A percentile compares a stretch with the other conserved stretches of the same genome.
Evolutionary conservation across 2,797 vertebrate species (phyloP).

Genomic region (Eremophila alpestris): DNA sequence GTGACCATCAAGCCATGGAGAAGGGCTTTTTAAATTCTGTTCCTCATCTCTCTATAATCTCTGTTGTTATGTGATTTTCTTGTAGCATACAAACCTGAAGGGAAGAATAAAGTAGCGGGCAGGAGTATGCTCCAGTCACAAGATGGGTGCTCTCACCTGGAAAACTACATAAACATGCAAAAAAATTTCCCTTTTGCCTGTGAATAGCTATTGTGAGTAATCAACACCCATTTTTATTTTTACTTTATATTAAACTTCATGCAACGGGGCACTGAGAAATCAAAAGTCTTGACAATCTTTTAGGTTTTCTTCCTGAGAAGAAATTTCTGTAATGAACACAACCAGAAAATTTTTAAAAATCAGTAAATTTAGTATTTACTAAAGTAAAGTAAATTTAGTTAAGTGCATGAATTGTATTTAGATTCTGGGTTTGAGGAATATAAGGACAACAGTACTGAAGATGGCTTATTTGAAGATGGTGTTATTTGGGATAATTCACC

Average conservation of each 20-base stretch:
- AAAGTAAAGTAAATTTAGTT: background rate
- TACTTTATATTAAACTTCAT: background rate
- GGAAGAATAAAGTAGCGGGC: background rate
- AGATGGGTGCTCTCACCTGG: background rate
- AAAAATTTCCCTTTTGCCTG: background rate
- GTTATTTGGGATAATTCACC: no score
- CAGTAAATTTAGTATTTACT: background rate
- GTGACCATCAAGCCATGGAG: background rate
- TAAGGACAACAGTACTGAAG: background rate
- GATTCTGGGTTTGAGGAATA: background rate
- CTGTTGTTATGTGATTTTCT: background rate
- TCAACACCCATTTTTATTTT: background rate
- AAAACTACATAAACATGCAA: background rate
- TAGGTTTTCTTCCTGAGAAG: background rate
- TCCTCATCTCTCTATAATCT: background rate
- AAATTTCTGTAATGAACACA: background rate
- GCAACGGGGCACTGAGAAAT: background rate
- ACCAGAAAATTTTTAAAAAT: background rate
- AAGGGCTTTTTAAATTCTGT: background rate
- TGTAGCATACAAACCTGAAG: background rate
- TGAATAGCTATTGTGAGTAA: background rate
- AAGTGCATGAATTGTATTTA: background rate
- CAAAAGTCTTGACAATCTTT: background rate
- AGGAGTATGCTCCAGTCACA: background rate
- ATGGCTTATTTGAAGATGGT: rapidly evolving